Conservation (phyloP, 2,113 vertebrate species). For the Hyla sarda region DNA sequence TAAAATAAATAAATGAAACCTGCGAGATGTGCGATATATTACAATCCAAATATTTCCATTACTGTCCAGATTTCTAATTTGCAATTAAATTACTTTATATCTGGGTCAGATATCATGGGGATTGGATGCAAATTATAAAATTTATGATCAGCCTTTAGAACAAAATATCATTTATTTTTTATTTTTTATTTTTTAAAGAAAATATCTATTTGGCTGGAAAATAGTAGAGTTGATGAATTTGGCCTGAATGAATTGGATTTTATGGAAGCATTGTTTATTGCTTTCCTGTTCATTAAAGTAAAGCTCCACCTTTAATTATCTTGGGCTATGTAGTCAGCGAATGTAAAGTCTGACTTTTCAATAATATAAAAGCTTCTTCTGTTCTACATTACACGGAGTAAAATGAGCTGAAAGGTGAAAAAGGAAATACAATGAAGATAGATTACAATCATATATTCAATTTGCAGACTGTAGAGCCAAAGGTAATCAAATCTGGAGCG, state of each 20-base stretch:
- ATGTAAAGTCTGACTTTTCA: not conserved
- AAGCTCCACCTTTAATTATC: not conserved
- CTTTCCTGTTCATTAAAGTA: not conserved
- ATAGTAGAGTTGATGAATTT: not conserved
- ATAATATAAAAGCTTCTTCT: not conserved
- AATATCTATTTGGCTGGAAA: slow-evolving; percentile 2
- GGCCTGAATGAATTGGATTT: not conserved
- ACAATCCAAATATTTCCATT: slow-evolving; percentile 7
- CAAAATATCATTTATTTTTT: slow-evolving; percentile 6
- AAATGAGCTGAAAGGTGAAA: not conserved
- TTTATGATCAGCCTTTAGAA: slow-evolving; percentile 2
- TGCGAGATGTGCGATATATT: slow-evolving; percentile 13
- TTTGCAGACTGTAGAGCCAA: too few species aligned
- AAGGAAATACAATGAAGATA: not conserved
- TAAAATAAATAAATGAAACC: slow-evolving; percentile 38
- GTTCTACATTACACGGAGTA: not conserved
- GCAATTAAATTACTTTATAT: slow-evolving; percentile 51
- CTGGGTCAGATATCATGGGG: slow-evolving; percentile 53
- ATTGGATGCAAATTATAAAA: slow-evolving; percentile 29
- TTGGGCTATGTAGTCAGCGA: not conserved
- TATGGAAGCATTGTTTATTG: not conserved
- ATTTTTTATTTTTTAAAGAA: not conserved
- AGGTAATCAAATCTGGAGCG: too few species aligned
- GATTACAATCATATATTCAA: too few species aligned
- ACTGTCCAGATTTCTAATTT: slow-evolving; percentile 52